These are phyloP conservation scores for Periophthalmus magnuspinnatus DNA, from an alignment of 2,797 vertebrate species.

Conservation along the genomic window DNA sequence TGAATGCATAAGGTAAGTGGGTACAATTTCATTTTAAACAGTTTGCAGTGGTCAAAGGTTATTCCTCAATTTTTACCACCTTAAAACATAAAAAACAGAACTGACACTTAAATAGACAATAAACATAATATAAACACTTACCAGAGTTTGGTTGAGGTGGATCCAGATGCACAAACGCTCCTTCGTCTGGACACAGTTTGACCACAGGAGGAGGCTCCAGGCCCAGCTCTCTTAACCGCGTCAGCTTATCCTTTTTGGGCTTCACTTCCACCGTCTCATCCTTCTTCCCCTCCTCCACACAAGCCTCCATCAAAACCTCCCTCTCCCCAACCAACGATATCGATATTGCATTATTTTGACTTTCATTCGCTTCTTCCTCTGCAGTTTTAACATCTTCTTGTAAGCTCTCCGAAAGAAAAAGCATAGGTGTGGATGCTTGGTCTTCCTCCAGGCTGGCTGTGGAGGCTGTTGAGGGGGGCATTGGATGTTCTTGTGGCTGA, in stretches of 20 bases:
- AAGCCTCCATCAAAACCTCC: constrained; percentile 1
- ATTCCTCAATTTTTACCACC: too few relatives aligned
- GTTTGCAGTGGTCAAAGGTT: too few relatives aligned
- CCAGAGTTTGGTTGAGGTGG: constrained; percentile 82
- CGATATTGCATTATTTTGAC: not conserved
- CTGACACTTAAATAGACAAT: too few relatives aligned
- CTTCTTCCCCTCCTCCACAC: not conserved
- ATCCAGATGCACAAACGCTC: constrained; percentile 87
- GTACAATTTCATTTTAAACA: too few relatives aligned
- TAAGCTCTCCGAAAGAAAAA: constrained; percentile 59
- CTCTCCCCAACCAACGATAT: not conserved
- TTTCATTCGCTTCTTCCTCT: constrained; percentile 8
- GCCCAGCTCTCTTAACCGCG: constrained; percentile 87
- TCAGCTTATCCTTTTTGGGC: constrained; percentile 79
- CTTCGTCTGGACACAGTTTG: constrained; percentile 80
- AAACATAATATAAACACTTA: constrained; percentile 40
- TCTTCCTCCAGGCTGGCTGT: constrained; percentile 31
- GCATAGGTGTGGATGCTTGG: constrained; percentile 34
- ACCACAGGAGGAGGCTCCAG: constrained; percentile 86
- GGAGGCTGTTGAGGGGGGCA: not conserved
- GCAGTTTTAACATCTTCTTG: constrained; percentile 46
- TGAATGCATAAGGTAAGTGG: too few relatives aligned
- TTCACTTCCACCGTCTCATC: constrained; percentile 49
- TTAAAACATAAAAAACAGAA: too few relatives aligned
- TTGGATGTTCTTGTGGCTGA: not conserved